Percentiles rank a stretch among this genome's conserved stretches.
Evolutionary conservation across 2,797 vertebrate species (phyloP).

Genomic region (Novumbra hubbsi): DNA sequence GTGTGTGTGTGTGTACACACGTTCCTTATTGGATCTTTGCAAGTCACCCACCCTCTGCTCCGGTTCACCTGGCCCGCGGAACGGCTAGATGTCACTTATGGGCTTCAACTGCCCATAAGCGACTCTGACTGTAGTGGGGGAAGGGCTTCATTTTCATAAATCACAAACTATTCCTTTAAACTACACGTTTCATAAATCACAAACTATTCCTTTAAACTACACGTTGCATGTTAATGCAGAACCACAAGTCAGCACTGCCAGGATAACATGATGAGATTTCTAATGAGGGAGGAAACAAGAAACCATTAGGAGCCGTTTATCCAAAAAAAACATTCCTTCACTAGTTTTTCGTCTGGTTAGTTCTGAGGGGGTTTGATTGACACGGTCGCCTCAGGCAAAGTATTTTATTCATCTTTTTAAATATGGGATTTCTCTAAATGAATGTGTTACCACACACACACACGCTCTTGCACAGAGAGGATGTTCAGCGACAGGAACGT

Average conservation of each 20-base stretch:
- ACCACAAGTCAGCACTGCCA: conserved; percentile 16
- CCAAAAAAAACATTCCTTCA: conserved; percentile 25
- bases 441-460: background rate
- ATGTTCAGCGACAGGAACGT: conserved; percentile 12
- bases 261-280: conserved; percentile 42
- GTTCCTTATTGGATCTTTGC: background rate
- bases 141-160: too few relatives aligned
- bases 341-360: conserved; percentile 18
- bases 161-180: conserved; percentile 9
- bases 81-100: too few relatives aligned
- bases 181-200: conserved; percentile 13
- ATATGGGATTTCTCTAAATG: background rate
- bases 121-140: too few relatives aligned
- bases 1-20: conserved; percentile 1
- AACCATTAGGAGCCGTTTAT: conserved; percentile 25
- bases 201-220: conserved; percentile 15
- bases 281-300: conserved; percentile 35
- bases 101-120: too few relatives aligned
- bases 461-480: background rate
- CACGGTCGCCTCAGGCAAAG: conserved; percentile 7
- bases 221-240: conserved; percentile 5
- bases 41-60: background rate
- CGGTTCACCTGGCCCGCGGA: background rate
- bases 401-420: conserved; percentile 3
- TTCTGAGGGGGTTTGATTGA: conserved; percentile 15